phyloP scores from a whole-genome alignment of 2,888 invertebrate genomes.

The Leistus spinibarbis region DNA sequence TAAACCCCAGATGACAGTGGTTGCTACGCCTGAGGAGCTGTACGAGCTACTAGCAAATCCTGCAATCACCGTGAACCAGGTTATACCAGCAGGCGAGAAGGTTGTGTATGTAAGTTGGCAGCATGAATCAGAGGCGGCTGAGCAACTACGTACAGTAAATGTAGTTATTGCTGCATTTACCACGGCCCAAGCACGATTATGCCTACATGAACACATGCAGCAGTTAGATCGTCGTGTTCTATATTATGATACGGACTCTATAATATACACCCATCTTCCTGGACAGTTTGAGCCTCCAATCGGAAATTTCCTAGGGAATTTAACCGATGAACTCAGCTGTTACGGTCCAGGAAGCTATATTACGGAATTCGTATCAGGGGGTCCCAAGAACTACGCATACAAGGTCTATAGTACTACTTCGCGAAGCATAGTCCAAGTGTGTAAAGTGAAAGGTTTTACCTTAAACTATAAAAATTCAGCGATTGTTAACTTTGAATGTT shows the following conservation, averaged over 20 bases:
- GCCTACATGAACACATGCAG: constrained; percentile 44
- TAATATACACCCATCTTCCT: no score
- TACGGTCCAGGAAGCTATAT: constrained; percentile 47
- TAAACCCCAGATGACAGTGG: constrained; percentile 36
- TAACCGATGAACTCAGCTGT: constrained; percentile 49
- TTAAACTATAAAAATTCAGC: constrained; percentile 35
- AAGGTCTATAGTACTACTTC: constrained; percentile 40
- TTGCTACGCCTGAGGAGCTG: constrained; percentile 33
- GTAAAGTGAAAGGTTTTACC: constrained; percentile 43
- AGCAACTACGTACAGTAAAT: constrained; percentile 44
- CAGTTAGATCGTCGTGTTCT: no score
- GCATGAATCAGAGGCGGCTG: constrained; percentile 40
- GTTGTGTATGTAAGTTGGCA: constrained; percentile 41
- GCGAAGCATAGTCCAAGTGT: constrained; percentile 14
- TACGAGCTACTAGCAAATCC: constrained; percentile 41
- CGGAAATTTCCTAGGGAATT: constrained; percentile 50
- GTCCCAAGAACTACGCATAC: constrained; percentile 51
- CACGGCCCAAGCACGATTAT: constrained; percentile 40
- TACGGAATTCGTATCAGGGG: constrained; percentile 48
- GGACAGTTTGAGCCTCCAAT: constrained; percentile 42
- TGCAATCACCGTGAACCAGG: constrained; percentile 37
- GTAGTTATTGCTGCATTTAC: constrained; percentile 51
- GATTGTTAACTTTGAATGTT: constrained; percentile 36
- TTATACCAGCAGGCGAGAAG: constrained; percentile 41
- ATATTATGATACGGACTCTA: no score